A percentile compares a stretch with the other conserved stretches of the same genome.
These are phyloP conservation scores for Hemiprocne comata DNA, from an alignment of 2,113 vertebrate genomes.

Conservation along the genomic window DNA sequence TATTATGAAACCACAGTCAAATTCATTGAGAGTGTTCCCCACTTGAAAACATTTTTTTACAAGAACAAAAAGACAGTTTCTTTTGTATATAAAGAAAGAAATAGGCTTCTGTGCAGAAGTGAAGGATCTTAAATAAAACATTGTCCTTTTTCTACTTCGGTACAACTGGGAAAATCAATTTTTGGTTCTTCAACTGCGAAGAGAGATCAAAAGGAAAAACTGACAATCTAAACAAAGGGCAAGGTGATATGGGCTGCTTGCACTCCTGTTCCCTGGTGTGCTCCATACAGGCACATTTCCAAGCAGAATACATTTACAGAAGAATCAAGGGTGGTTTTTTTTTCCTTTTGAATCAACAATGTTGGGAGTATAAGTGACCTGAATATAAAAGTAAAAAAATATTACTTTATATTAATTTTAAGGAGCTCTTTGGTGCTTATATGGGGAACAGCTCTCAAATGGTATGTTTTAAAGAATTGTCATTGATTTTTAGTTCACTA, in stretches of 20 bases:
- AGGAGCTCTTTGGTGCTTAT: not conserved
- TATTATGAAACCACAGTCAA: not conserved
- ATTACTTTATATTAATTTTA: not conserved
- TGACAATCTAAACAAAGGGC: slow-evolving; percentile 66
- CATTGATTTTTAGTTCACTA: slow-evolving; percentile 2
- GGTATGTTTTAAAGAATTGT: not conserved
- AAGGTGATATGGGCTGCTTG: slow-evolving; percentile 27
- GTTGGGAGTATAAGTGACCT: not conserved
- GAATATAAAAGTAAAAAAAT: not conserved
- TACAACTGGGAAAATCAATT: slow-evolving; percentile 75
- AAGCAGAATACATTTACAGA: slow-evolving; percentile 55
- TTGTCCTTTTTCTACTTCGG: slow-evolving; percentile 55
- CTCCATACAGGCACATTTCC: slow-evolving; percentile 37
- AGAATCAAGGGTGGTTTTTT: not conserved
- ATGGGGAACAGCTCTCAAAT: not conserved
- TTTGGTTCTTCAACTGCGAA: slow-evolving; percentile 65
- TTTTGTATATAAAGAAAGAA: slow-evolving; percentile 69
- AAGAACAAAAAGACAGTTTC: slow-evolving; percentile 60
- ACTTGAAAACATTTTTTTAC: slow-evolving; percentile 52
- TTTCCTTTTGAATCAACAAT: not conserved
- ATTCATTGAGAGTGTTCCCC: not conserved
- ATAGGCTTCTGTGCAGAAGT: slow-evolving; percentile 35
- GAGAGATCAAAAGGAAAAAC: slow-evolving; percentile 73
- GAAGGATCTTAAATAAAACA: slow-evolving; percentile 76
- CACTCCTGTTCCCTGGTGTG: slow-evolving; percentile 50